Conservation (phyloP, 2,797 vertebrate genomes). For the Squalus acanthias region DNA sequence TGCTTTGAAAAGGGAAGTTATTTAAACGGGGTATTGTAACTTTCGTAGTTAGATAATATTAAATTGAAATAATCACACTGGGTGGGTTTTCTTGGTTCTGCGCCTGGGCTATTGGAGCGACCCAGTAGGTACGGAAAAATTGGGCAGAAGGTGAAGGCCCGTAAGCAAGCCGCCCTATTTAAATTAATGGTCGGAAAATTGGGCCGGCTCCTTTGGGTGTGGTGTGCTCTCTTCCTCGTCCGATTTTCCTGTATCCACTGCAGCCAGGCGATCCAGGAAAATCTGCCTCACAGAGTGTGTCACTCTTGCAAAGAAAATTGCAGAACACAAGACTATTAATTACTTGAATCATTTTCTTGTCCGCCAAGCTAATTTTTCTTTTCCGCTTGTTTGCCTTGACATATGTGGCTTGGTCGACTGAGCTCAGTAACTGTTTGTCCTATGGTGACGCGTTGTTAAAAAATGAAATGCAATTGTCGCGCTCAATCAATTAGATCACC, state of each 20-base stretch:
- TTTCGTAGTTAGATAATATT: neutral
- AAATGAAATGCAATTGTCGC: neutral
- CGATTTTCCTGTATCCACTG: neutral
- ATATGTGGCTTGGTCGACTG: neutral
- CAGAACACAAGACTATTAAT: neutral
- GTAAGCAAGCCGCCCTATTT: neutral
- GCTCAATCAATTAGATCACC: neutral
- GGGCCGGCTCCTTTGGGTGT: neutral
- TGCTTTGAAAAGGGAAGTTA: neutral
- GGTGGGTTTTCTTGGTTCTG: neutral
- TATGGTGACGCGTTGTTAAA: neutral
- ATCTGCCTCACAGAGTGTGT: neutral
- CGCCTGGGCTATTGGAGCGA: neutral
- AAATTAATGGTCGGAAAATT: neutral
- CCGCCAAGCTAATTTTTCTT: no score
- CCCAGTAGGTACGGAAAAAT: no score
- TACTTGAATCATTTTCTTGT: neutral
- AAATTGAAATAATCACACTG: neutral
- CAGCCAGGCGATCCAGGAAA: neutral
- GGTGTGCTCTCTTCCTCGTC: neutral
- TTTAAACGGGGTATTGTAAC: neutral
- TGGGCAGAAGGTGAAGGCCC: no score
- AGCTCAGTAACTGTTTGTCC: neutral
- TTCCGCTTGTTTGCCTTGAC: neutral
- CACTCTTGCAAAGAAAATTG: neutral